Evolutionary conservation across 2,888 invertebrate species (phyloP).

Genomic region (Dysmachus trigonus): DNA sequence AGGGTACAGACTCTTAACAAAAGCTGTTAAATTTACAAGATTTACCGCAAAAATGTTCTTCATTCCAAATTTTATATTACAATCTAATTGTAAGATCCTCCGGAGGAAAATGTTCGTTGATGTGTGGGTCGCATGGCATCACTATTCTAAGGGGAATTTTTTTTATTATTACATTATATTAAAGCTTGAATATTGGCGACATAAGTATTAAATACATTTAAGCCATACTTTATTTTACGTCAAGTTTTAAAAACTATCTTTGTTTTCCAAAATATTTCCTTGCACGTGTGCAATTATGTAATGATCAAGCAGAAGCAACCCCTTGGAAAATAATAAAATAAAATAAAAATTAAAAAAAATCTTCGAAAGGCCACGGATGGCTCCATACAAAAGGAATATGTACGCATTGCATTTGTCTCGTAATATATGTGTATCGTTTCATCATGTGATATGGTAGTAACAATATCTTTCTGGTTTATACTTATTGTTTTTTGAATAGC

Average conservation of each 20-base stretch:
- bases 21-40: neutral
- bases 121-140: neutral
- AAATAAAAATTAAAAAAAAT: neutral
- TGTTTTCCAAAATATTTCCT: neutral
- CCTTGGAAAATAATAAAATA: neutral
- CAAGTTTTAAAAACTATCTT: neutral
- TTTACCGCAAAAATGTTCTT: too few species aligned
- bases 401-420: conserved; percentile 13
- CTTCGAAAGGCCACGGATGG: neutral
- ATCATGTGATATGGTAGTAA: conserved; percentile 35
- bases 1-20: neutral
- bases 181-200: neutral
- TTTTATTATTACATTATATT: neutral
- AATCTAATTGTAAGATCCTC: neutral
- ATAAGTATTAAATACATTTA: neutral
- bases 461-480: conserved; percentile 12
- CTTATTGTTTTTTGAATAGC: conserved; percentile 26
- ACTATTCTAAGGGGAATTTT: neutral
- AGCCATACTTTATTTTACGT: neutral
- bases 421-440: conserved; percentile 30
- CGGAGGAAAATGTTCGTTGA: neutral
- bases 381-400: conserved; percentile 30
- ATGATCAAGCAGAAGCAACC: neutral
- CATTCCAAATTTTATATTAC: neutral
- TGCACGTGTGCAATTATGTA: neutral